A percentile compares a stretch with the other conserved stretches of the same genome.
phyloP scores from a whole-genome alignment of 2,888 invertebrate species.

The Thyatira batis region DNA sequence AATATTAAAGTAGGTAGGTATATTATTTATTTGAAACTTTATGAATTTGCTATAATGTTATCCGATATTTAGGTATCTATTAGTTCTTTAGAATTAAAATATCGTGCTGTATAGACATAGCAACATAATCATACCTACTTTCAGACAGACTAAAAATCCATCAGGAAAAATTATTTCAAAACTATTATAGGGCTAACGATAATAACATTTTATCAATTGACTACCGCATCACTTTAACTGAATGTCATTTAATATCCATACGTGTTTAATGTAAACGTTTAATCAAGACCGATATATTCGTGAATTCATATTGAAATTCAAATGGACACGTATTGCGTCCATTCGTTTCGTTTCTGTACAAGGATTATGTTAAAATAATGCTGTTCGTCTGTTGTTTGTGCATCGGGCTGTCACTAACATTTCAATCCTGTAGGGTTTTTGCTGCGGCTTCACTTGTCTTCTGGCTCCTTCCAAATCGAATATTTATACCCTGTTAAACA shows the following conservation, averaged over 20 bases:
- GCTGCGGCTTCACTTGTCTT: slow-evolving; percentile 63
- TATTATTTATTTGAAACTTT: too few species aligned
- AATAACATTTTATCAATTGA: not conserved
- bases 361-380: slow-evolving; percentile 80
- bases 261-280: slow-evolving; percentile 64
- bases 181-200: too few species aligned
- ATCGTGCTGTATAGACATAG: too few species aligned
- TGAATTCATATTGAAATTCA: slow-evolving; percentile 76
- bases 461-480: slow-evolving; percentile 64
- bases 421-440: slow-evolving; percentile 77
- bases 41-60: too few species aligned
- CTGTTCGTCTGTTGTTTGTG: slow-evolving; percentile 77
- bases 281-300: slow-evolving; percentile 68
- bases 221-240: slow-evolving; percentile 8
- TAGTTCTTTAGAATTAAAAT: too few species aligned
- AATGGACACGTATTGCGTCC: slow-evolving; percentile 71
- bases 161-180: too few species aligned
- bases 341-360: slow-evolving; percentile 74
- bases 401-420: slow-evolving; percentile 79
- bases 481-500: slow-evolving; percentile 78
- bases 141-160: too few species aligned
- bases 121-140: too few species aligned
- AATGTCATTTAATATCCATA: slow-evolving; percentile 59
- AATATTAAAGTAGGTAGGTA: too few species aligned
- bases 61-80: too few species aligned